These are phyloP conservation scores for Brachionus rotundiformis DNA, from an alignment of 1,140 invertebrate genomes.

Conservation along the genomic window DNA sequence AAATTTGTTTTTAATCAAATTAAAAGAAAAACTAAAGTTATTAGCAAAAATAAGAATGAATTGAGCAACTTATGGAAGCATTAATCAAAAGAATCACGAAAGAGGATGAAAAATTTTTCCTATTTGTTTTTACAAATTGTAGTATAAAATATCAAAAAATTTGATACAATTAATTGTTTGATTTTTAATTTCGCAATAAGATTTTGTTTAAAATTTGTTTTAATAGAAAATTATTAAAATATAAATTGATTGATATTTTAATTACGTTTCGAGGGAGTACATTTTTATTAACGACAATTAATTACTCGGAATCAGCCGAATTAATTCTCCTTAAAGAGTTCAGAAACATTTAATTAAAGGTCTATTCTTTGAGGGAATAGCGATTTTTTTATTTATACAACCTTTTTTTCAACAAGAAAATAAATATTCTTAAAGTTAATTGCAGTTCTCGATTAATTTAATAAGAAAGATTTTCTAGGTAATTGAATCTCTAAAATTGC, in stretches of 20 bases:
- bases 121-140: too few relatives aligned
- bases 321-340: neutral
- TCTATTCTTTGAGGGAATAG: neutral
- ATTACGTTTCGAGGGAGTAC: neutral
- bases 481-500: slow-evolving; percentile 21
- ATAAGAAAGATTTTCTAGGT: neutral
- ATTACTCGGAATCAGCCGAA: slow-evolving; percentile 26
- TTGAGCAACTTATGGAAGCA: too few relatives aligned
- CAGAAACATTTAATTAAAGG: neutral
- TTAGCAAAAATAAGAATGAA: too few relatives aligned
- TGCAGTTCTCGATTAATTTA: neutral
- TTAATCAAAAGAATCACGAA: too few relatives aligned
- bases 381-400: neutral
- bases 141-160: too few relatives aligned
- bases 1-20: too few relatives aligned
- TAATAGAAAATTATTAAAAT: too few relatives aligned
- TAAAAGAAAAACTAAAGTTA: too few relatives aligned
- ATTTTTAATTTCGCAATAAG: too few relatives aligned
- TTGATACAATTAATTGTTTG: too few relatives aligned
- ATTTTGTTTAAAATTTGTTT: too few relatives aligned
- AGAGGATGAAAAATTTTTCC: too few relatives aligned
- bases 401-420: neutral
- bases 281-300: slow-evolving; percentile 25
- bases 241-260: neutral
- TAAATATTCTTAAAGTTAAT: neutral